Percentiles rank a stretch among this genome's conserved stretches.
Evolutionary conservation across 2,888 invertebrate genomes (phyloP).

Genomic region (Tipula confusa): DNA sequence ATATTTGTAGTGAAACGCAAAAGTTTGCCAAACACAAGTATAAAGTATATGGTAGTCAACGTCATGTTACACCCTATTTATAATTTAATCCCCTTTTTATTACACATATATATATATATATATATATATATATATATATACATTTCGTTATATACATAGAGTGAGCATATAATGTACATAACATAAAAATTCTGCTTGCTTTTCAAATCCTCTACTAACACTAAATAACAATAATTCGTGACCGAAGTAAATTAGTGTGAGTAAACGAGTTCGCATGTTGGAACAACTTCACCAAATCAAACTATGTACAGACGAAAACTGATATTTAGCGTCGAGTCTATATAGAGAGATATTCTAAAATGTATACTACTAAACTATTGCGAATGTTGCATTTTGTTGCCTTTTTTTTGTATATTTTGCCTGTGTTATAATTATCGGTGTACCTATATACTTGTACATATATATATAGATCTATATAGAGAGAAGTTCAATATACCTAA

Average conservation of each 20-base stretch:
- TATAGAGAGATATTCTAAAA: not conserved
- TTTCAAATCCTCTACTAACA: not conserved
- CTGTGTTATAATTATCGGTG: not conserved
- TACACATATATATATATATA: not conserved
- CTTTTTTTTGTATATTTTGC: not conserved
- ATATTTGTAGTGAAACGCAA: conserved; percentile 3
- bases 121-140: not conserved
- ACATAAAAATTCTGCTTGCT: not conserved
- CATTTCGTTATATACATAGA: not conserved
- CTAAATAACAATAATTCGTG: not conserved
- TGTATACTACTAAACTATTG: not conserved
- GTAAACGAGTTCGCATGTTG: conserved; percentile 25
- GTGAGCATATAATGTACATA: not conserved
- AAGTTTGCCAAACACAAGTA: conserved; percentile 13
- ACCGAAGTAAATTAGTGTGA: conserved; percentile 9
- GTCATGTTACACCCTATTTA: not conserved
- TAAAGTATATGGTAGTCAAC: not conserved
- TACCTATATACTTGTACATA: not conserved
- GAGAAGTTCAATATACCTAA: not conserved
- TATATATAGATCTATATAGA: not conserved
- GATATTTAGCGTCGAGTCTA: not conserved
- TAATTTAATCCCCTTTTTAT: conserved; percentile 8
- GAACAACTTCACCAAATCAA: not conserved
- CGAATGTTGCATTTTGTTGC: conserved; percentile 20
- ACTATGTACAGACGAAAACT: not conserved